A percentile compares a stretch with the other conserved stretches of the same genome.
Evolutionary conservation across 2,888 invertebrate genomes (phyloP).

Genomic region (Zootermopsis nevadensis): DNA sequence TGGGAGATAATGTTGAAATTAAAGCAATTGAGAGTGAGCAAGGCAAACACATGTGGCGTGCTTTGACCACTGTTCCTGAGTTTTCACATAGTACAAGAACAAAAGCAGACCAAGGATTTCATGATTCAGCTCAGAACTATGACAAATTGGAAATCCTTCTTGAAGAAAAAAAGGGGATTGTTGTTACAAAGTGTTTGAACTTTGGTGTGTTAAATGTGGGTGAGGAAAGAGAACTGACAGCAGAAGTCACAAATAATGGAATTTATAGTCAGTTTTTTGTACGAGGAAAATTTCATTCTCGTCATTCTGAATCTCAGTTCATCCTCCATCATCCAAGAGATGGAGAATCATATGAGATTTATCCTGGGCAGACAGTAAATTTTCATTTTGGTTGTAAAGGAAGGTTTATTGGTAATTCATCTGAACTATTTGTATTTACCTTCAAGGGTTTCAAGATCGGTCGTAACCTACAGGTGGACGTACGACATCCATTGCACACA

Average conservation of each 20-base stretch:
- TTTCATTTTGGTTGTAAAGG: conserved; percentile 68
- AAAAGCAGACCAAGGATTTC: background rate
- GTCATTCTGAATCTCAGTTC: conserved; percentile 68
- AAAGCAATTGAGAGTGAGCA: conserved; percentile 82
- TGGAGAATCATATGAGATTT: conserved; percentile 61
- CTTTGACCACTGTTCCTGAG: conserved; percentile 64
- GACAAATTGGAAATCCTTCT: conserved; percentile 38
- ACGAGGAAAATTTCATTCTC: conserved; percentile 67
- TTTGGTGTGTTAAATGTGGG: conserved; percentile 63
- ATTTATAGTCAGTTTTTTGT: conserved; percentile 63
- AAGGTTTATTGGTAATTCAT: conserved; percentile 71
- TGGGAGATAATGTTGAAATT: conserved; percentile 71
- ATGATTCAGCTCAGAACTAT: conserved; percentile 47
- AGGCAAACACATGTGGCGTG: conserved; percentile 70
- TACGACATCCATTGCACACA: conserved; percentile 58
- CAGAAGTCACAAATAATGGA: conserved; percentile 65
- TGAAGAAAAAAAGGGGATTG: conserved; percentile 66
- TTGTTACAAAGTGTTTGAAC: conserved; percentile 65
- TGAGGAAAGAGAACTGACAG: conserved; percentile 62
- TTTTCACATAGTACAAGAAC: background rate
- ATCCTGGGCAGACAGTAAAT: conserved; percentile 62
- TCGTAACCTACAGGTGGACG: conserved; percentile 69
- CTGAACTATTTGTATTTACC: conserved; percentile 71
- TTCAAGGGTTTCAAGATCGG: conserved; percentile 73
- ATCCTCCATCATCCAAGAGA: conserved; percentile 62